Evolutionary conservation across 2,888 invertebrate genomes (phyloP).

Genomic region (Ophion obscuratus): DNA sequence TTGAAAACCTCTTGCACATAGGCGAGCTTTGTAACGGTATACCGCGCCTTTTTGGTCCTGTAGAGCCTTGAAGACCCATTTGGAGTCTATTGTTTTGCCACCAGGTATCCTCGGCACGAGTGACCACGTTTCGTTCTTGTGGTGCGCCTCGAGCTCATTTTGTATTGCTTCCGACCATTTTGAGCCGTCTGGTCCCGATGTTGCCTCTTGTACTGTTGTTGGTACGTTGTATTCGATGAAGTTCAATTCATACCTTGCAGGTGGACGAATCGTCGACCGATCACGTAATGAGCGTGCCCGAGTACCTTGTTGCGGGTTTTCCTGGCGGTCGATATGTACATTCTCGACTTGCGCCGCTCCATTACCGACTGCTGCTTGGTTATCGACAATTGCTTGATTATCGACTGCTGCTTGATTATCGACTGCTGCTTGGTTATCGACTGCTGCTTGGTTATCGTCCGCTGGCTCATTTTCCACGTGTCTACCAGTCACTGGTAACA

Average conservation of each 20-base stretch:
- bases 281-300: conserved; percentile 21
- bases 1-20: conserved; percentile 48
- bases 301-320: too few species aligned
- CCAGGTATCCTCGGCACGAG: conserved; percentile 19
- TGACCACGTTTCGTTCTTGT: conserved; percentile 43
- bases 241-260: neutral
- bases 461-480: too few species aligned
- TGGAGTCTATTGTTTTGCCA: conserved; percentile 40
- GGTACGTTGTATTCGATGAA: conserved; percentile 43
- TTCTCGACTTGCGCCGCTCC: neutral
- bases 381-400: too few species aligned
- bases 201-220: conserved; percentile 49
- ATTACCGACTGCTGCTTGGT: neutral
- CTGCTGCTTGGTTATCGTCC: too few species aligned
- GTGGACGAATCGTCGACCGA: conserved; percentile 23
- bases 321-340: neutral
- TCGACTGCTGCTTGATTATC: too few species aligned
- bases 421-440: too few species aligned
- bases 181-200: conserved; percentile 23
- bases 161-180: conserved; percentile 49
- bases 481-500: too few species aligned
- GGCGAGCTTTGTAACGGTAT: conserved; percentile 42
- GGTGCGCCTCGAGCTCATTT: conserved; percentile 31
- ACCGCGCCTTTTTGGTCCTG: neutral
- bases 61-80: conserved; percentile 45